Evolutionary conservation across 2,888 invertebrate genomes (phyloP).

Genomic region (Leptinotarsa tumamoca): DNA sequence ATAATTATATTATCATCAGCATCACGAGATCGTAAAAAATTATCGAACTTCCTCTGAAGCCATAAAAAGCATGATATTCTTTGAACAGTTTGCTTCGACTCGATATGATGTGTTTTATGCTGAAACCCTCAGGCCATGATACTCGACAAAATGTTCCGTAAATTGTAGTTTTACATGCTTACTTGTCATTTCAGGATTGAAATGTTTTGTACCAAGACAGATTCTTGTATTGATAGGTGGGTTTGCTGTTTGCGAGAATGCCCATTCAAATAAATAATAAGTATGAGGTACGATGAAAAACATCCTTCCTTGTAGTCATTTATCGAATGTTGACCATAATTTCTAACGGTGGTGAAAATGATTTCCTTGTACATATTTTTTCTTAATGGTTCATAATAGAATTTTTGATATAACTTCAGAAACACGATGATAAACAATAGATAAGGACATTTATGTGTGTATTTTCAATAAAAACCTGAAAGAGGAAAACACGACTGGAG

Average conservation of each 20-base stretch:
- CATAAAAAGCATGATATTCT: conserved; percentile 23
- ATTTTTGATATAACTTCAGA: too few species aligned
- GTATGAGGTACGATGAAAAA: not conserved
- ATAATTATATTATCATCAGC: conserved; percentile 48
- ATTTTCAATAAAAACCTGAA: too few species aligned
- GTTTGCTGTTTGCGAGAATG: not conserved
- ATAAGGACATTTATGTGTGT: too few species aligned
- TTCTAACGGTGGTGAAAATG: too few species aligned
- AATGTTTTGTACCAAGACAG: conserved; percentile 15
- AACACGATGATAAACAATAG: too few species aligned
- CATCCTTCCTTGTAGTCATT: too few species aligned
- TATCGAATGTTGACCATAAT: too few species aligned
- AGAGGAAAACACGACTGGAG: too few species aligned
- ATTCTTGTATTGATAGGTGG: conserved; percentile 17
- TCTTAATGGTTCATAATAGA: too few species aligned
- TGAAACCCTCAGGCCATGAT: conserved; percentile 12
- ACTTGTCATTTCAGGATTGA: conserved; percentile 23
- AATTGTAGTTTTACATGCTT: conserved; percentile 24
- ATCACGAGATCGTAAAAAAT: conserved; percentile 37
- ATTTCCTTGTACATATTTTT: too few species aligned
- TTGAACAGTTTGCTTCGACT: conserved; percentile 26
- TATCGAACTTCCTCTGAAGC: conserved; percentile 31
- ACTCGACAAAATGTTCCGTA: conserved; percentile 23
- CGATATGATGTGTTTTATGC: conserved; percentile 28
- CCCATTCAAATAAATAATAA: not conserved